Conservation (phyloP, 1,140 invertebrate species). For the Chironomus striatipennis region DNA sequence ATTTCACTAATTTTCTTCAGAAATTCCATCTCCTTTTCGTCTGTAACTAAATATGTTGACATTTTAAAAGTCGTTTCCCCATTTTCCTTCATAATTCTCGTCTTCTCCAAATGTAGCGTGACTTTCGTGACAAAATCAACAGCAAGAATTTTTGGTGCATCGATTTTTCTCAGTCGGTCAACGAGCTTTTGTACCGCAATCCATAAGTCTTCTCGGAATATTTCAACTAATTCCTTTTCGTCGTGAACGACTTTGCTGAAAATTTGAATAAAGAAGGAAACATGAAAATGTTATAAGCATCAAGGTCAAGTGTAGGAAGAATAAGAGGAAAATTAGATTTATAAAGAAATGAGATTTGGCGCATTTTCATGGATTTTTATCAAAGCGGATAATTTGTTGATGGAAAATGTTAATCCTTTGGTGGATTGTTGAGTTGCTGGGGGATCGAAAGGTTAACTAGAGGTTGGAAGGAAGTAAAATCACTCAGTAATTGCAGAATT, state of each 20-base stretch:
- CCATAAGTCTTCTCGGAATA: slow-evolving; percentile 75
- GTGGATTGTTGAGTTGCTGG: too few species aligned
- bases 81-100: slow-evolving; percentile 42
- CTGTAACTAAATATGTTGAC: slow-evolving; percentile 62
- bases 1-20: slow-evolving; percentile 72
- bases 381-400: too few species aligned
- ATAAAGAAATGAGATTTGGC: too few species aligned
- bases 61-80: slow-evolving; percentile 56
- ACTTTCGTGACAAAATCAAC: slow-evolving; percentile 70
- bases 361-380: too few species aligned
- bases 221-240: slow-evolving; percentile 50
- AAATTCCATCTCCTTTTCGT: slow-evolving; percentile 69
- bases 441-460: too few species aligned
- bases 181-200: slow-evolving; percentile 65
- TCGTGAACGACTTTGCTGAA: slow-evolving; percentile 40
- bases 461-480: too few species aligned
- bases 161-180: slow-evolving; percentile 60
- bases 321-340: too few species aligned
- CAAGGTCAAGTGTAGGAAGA: too few species aligned
- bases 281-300: background rate
- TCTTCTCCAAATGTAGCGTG: slow-evolving; percentile 77
- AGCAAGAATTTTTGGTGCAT: slow-evolving; percentile 73
- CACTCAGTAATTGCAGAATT: too few species aligned
- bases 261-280: slow-evolving; percentile 27
- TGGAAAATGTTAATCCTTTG: too few species aligned